Percentiles rank a stretch among this genome's conserved stretches.
Evolutionary conservation across 2,113 vertebrate genomes (phyloP).

Genomic region (Tinamus guttatus): DNA sequence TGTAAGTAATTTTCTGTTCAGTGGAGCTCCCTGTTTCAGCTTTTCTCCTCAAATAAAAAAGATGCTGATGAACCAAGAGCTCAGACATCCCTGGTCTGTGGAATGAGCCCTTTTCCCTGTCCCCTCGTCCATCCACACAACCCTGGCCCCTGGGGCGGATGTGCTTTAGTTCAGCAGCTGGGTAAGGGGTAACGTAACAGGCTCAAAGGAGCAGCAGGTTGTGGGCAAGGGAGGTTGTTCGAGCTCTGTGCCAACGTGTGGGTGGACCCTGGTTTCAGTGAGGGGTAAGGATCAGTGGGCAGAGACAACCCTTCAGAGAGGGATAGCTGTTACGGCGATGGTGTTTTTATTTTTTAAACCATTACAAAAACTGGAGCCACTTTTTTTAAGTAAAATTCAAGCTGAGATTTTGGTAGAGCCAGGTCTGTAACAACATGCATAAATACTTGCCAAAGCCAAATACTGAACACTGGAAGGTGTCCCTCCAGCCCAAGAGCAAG

Average conservation of each 20-base stretch:
- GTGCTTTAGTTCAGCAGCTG: neutral
- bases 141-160: neutral
- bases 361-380: neutral
- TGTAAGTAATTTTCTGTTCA: neutral
- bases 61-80: neutral
- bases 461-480: neutral
- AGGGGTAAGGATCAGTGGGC: too few relatives aligned
- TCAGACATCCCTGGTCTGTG: neutral
- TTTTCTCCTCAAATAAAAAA: neutral
- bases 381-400: neutral
- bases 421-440: neutral
- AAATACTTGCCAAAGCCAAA: neutral
- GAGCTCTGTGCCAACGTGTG: neutral
- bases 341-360: neutral
- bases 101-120: neutral
- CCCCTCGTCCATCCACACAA: neutral
- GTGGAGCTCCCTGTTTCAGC: neutral
- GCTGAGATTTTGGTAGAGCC: neutral
- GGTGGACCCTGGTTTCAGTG: neutral
- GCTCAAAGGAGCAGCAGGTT: neutral
- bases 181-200: neutral
- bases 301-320: neutral
- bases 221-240: neutral
- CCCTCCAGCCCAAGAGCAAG: neutral
- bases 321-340: too few relatives aligned